These are phyloP conservation scores for Bombus polaris DNA, from an alignment of 1,140 invertebrate species.

Conservation along the genomic window DNA sequence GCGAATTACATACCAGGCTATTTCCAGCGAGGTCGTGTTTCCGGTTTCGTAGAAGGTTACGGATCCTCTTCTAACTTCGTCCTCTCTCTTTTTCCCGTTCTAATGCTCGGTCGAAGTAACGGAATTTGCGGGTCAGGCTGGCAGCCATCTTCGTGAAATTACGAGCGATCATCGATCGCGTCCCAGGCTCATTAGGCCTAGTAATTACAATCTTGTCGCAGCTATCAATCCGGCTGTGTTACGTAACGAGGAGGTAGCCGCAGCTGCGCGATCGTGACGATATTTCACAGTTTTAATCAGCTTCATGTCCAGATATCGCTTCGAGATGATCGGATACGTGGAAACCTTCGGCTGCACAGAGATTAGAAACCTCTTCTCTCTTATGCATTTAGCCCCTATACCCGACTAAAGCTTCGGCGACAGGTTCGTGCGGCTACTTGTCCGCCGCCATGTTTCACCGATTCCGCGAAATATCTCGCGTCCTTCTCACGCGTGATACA, in stretches of 20 bases:
- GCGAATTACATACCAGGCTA: conserved; percentile 49
- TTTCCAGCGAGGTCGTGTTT: conserved; percentile 12
- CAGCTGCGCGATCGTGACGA: conserved; percentile 57
- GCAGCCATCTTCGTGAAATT: conserved; percentile 39
- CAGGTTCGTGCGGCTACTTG: background rate
- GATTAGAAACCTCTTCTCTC: conserved; percentile 12
- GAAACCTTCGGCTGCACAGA: conserved; percentile 38
- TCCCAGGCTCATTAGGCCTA: conserved; percentile 53
- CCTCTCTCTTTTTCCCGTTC: background rate
- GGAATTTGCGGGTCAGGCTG: background rate
- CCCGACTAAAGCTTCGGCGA: background rate
- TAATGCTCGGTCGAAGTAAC: background rate
- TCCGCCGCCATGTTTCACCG: background rate
- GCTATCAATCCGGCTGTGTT: conserved; percentile 46
- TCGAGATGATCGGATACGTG: conserved; percentile 55
- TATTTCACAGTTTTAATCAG: conserved; percentile 69
- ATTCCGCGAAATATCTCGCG: background rate
- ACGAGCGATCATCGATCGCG: conserved; percentile 52
- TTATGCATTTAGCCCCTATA: background rate
- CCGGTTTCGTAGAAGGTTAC: conserved; percentile 1
- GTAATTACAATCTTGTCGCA: conserved; percentile 61
- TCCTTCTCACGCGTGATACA: background rate
- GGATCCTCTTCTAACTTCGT: background rate
- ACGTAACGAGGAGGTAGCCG: conserved; percentile 43
- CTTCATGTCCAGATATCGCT: conserved; percentile 50